Percentiles rank a stretch among this genome's conserved stretches.
phyloP scores from a whole-genome alignment of 2,113 vertebrate species.

The Morone chrysops region DNA sequence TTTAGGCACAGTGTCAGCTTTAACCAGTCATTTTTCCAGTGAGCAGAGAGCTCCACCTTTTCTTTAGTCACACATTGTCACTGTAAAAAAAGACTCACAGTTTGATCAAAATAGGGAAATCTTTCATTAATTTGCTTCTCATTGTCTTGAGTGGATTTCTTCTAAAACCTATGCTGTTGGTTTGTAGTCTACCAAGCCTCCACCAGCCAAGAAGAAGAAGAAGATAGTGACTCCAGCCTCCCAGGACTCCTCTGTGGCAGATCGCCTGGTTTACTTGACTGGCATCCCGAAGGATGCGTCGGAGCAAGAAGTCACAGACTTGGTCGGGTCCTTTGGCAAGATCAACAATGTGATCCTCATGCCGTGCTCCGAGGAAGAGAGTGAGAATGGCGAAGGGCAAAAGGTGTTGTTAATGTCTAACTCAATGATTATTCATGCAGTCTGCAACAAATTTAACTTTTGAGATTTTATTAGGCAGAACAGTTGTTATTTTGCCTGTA shows the following conservation, averaged over 20 bases:
- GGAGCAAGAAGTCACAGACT: slow-evolving; percentile 70
- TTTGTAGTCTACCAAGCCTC: slow-evolving; percentile 47
- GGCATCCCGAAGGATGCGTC: slow-evolving; percentile 73
- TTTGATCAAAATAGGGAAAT: neutral
- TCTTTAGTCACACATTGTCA: no score
- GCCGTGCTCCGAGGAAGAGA: slow-evolving; percentile 54
- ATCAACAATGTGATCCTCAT: slow-evolving; percentile 76
- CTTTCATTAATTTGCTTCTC: neutral
- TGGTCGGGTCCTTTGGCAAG: slow-evolving; percentile 72
- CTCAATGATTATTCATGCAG: neutral
- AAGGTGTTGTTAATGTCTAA: slow-evolving; percentile 47
- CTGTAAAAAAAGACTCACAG: neutral
- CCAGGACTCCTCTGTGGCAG: slow-evolving; percentile 3
- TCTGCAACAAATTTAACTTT: neutral
- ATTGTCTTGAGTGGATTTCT: neutral
- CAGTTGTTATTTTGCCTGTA: neutral
- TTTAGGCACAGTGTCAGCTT: no score
- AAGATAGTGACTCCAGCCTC: slow-evolving; percentile 10
- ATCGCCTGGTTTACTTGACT: slow-evolving; percentile 65
- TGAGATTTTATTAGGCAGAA: neutral
- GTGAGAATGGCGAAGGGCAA: slow-evolving; percentile 43
- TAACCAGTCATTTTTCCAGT: no score
- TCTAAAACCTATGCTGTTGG: neutral
- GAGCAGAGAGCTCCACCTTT: no score
- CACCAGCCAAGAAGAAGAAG: slow-evolving; percentile 75